phyloP scores from a whole-genome alignment of 2,888 invertebrate species.

The Philonicus albiceps region DNA sequence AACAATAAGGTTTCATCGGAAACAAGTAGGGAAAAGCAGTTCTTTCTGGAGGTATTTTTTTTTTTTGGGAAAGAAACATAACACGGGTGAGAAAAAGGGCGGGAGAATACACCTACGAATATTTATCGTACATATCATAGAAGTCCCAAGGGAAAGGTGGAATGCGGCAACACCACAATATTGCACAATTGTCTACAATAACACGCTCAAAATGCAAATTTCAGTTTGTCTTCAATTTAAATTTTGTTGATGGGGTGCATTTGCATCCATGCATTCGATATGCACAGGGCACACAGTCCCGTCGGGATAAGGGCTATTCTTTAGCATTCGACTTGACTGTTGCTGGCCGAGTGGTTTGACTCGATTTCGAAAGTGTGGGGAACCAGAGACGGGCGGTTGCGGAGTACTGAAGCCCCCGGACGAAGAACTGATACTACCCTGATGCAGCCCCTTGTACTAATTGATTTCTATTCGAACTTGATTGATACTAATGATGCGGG shows the following conservation, averaged over 20 bases:
- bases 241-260: slow-evolving; percentile 25
- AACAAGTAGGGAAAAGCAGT: not conserved
- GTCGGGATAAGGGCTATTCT: not conserved
- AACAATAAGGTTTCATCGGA: not conserved
- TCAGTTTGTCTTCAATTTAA: slow-evolving; percentile 31
- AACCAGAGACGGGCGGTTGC: not conserved
- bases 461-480: slow-evolving; percentile 11
- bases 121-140: not conserved
- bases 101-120: not conserved
- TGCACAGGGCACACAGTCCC: not conserved
- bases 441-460: not conserved
- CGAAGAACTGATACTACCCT: not conserved
- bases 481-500: not conserved
- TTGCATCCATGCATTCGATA: slow-evolving; percentile 3
- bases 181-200: slow-evolving; percentile 22
- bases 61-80: not conserved
- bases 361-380: not conserved
- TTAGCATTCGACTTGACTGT: not conserved
- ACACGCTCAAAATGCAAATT: slow-evolving; percentile 28
- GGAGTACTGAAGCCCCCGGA: not conserved
- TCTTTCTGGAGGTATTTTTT: not conserved
- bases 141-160: not conserved
- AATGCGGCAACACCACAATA: not conserved
- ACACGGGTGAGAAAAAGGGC: not conserved
- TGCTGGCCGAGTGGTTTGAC: not conserved